phyloP scores from a whole-genome alignment of 2,797 vertebrate genomes.

The Trachops cirrhosus region DNA sequence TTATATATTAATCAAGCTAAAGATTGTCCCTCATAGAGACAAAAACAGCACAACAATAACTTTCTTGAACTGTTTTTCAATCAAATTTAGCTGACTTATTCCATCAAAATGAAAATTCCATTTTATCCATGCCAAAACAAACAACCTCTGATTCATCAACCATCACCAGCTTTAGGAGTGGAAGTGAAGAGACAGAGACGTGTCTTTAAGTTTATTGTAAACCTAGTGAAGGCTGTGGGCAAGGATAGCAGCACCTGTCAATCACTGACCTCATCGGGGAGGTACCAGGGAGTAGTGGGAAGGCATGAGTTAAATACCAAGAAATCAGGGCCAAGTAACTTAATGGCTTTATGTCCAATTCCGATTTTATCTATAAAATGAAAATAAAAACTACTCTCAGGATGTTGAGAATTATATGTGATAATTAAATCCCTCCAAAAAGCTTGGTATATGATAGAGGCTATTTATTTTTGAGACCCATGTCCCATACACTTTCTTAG shows the following conservation, averaged over 20 bases:
- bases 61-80: background rate
- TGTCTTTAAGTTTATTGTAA: background rate
- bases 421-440: background rate
- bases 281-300: background rate
- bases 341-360: background rate
- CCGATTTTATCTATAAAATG: background rate
- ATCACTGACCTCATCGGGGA: background rate
- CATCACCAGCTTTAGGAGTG: background rate
- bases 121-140: slow-evolving; percentile 25
- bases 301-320: background rate
- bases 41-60: background rate
- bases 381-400: background rate
- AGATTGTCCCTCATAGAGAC: background rate
- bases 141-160: background rate
- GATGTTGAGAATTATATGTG: background rate
- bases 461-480: background rate
- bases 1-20: background rate
- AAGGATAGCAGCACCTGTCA: background rate
- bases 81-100: background rate
- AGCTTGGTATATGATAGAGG: background rate
- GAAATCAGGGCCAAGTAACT: no score
- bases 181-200: background rate
- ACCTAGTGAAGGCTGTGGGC: background rate
- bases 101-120: background rate
- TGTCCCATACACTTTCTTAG: background rate